Evolutionary conservation across 2,797 vertebrate species (phyloP).

Genomic region (Sphenopsis melanotis): DNA sequence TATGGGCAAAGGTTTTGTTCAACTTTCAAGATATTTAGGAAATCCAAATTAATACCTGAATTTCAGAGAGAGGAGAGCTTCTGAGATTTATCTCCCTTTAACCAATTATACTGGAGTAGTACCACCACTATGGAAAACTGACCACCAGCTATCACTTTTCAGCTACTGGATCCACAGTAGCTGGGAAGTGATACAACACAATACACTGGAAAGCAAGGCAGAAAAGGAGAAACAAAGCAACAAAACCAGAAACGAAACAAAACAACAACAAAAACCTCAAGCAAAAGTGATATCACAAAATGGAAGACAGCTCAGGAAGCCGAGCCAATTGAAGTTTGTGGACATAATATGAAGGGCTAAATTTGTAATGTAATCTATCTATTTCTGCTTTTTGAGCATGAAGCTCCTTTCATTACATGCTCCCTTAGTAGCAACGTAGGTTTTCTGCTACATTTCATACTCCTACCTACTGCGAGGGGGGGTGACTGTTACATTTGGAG

Average conservation of each 20-base stretch:
- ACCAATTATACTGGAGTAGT: not conserved
- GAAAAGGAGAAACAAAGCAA: not conserved
- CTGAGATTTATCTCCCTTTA: slow-evolving; percentile 35
- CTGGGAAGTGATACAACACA: not conserved
- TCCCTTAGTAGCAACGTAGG: not conserved
- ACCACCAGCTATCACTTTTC: not conserved
- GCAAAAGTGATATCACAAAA: not conserved
- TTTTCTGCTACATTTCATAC: not conserved
- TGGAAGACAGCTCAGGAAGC: slow-evolving; percentile 30
- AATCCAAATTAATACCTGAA: slow-evolving; percentile 43
- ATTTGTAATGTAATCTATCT: not conserved
- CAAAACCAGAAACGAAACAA: not conserved
- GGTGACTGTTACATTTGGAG: slow-evolving; percentile 21
- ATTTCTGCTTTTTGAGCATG: not conserved
- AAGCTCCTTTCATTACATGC: not conserved
- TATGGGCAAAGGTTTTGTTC: not conserved
- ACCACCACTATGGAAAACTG: slow-evolving; percentile 30
- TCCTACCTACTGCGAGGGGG: not conserved
- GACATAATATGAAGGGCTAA: not conserved
- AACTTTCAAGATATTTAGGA: not conserved
- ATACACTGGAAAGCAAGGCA: slow-evolving; percentile 36
- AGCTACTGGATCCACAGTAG: slow-evolving; percentile 17
- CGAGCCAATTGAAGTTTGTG: not conserved
- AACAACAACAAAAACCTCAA: not conserved
- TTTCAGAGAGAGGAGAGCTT: slow-evolving; percentile 32